Evolutionary conservation across 2,888 invertebrate genomes (phyloP), one percentile per base, ranked within the genome.

Genomic region (Drosophila yooni): DNA sequence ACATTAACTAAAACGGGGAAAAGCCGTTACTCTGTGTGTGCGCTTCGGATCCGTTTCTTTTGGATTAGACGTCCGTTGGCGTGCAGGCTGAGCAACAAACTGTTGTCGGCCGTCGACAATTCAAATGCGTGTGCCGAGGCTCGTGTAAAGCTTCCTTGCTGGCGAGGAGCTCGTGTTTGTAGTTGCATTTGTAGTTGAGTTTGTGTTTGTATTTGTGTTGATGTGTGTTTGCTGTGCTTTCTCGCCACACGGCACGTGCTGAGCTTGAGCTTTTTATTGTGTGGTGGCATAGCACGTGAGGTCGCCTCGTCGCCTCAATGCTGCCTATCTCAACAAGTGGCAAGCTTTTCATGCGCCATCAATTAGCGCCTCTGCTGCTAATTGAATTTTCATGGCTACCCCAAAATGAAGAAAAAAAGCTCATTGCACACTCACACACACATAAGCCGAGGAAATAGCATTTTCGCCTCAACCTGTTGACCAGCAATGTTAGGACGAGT

Each of bases 1-100:
- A 63, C 57, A 58, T 56, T 63, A 74, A 74, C 56, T 62, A 52
- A 62, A 74, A 66, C 74, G 70, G 51, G n/a, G 5, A 38, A 18
- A 58, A 74, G 64, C 57, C 75, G 74, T 61, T 64, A 63, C 63
- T 58, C 29, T 59, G 51, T 51, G 48, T 43, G 51, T 53, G 48
- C 43, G 57, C 46, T 60, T 51, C 29, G 33, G 57, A 36, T 61
- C 31, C 54, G 66, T 51, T 61, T 52, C 48, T n/a, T 51, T 48
- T 27, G 21, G 25, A 11, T 43, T 27, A 82, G 74, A 78, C 88
- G 82, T 90, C 92, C 91, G 89, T 83, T 83, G 71, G 79, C 84
- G 79, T 79, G 77, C 82, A 92, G 85, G 83, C 88, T 88, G 88
- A 91, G 92, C 92, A 92, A 92, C 92, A 92, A 92, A 92, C 92